Percentiles rank a stretch among this genome's conserved stretches.
Evolutionary conservation across 2,797 vertebrate species (phyloP).

Genomic region (Chaenodraco wilsoni): DNA sequence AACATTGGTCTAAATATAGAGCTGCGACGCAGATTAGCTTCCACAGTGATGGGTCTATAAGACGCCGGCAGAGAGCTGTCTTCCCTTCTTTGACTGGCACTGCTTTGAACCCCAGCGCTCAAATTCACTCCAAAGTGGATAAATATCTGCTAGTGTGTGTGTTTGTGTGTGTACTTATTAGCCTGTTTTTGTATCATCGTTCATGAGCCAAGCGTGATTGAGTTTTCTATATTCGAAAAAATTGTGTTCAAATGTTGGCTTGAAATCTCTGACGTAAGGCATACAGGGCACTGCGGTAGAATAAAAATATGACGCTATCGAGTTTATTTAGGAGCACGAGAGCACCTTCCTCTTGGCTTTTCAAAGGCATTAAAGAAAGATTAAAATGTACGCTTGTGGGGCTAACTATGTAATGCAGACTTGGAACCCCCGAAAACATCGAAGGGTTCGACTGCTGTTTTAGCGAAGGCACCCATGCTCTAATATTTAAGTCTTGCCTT

Average conservation of each 20-base stretch:
- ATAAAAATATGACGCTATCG: slow-evolving; percentile 46
- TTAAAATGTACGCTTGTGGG: slow-evolving; percentile 44
- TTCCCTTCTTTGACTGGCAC: slow-evolving; percentile 68
- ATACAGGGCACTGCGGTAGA: slow-evolving; percentile 49
- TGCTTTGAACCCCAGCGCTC: slow-evolving; percentile 71
- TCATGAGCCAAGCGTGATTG: slow-evolving; percentile 29
- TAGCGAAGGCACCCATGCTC: slow-evolving; percentile 53
- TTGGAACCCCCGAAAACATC: slow-evolving; percentile 46
- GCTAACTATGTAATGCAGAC: slow-evolving; percentile 45
- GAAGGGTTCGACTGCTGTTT: slow-evolving; percentile 54
- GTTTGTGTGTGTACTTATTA: slow-evolving; percentile 35
- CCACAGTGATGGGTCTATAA: slow-evolving; percentile 75
- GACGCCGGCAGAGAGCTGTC: slow-evolving; percentile 62
- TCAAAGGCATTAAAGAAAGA: slow-evolving; percentile 63
- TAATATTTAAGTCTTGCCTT: slow-evolving; percentile 70
- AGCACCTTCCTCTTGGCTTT: slow-evolving; percentile 53
- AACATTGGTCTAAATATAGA: slow-evolving; percentile 82
- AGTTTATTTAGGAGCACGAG: slow-evolving; percentile 43
- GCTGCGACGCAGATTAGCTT: slow-evolving; percentile 72
- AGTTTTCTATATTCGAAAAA: slow-evolving; percentile 39
- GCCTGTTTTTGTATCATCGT: slow-evolving; percentile 41
- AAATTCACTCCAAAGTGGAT: slow-evolving; percentile 64
- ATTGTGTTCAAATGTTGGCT: slow-evolving; percentile 50
- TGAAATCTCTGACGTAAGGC: slow-evolving; percentile 44
- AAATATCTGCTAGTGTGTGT: slow-evolving; percentile 52